Conservation (phyloP, 1,140 invertebrate genomes). For the Sweltsa coloradensis region DNA sequence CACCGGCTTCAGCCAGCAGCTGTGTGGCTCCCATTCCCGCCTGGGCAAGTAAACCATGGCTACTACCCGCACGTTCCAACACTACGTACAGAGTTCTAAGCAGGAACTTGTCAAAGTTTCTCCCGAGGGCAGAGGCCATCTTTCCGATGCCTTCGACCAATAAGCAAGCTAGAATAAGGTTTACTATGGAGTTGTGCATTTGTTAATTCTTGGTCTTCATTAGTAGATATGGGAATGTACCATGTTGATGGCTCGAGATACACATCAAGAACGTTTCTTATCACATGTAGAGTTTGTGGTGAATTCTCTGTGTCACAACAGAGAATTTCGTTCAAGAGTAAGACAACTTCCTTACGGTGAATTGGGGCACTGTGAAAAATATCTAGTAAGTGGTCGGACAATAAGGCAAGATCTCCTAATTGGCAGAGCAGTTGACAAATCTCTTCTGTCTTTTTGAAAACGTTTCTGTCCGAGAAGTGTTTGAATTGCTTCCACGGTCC, state of each 20-base stretch:
- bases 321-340: slow-evolving; percentile 38
- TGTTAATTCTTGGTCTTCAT: slow-evolving; percentile 17
- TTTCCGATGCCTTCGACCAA: slow-evolving; percentile 47
- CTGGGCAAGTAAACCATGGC: slow-evolving; percentile 36
- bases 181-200: slow-evolving; percentile 38
- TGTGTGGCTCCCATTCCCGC: slow-evolving; percentile 39
- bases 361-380: slow-evolving; percentile 31
- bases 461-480: slow-evolving; percentile 33
- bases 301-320: slow-evolving; percentile 17
- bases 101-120: slow-evolving; percentile 30
- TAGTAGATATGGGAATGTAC: slow-evolving; percentile 33
- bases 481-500: slow-evolving; percentile 41
- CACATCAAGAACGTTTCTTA: slow-evolving; percentile 34
- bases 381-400: slow-evolving; percentile 43
- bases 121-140: slow-evolving; percentile 34
- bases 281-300: slow-evolving; percentile 19
- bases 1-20: slow-evolving; percentile 36
- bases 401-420: slow-evolving; percentile 34
- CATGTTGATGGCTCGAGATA: slow-evolving; percentile 41
- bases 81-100: slow-evolving; percentile 50
- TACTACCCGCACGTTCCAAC: slow-evolving; percentile 49
- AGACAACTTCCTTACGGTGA: slow-evolving; percentile 36
- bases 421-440: slow-evolving; percentile 37
- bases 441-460: slow-evolving; percentile 31
- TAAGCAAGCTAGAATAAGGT: slow-evolving; percentile 44